A percentile compares a stretch with the other conserved stretches of the same genome.
phyloP scores from a whole-genome alignment of 2,797 vertebrate species.

The Danio choprae region DNA sequence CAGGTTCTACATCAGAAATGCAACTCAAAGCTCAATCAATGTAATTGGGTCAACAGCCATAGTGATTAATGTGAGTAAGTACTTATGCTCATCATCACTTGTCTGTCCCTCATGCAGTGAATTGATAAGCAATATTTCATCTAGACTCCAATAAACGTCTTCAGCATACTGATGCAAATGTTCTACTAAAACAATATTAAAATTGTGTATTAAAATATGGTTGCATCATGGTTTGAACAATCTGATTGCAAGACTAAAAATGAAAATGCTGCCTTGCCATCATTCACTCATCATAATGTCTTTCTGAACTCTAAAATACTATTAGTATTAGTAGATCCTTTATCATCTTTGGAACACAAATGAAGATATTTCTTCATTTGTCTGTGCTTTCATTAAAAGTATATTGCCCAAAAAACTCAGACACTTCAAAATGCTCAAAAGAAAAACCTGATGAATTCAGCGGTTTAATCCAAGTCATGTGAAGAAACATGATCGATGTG shows the following conservation, averaged over 20 bases:
- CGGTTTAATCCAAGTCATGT: no score
- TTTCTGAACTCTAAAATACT: no score
- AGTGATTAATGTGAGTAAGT: not conserved
- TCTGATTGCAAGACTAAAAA: not conserved
- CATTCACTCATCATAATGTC: no score
- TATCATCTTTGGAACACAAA: no score
- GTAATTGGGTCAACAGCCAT: not conserved
- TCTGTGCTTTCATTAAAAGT: no score
- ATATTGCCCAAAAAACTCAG: no score
- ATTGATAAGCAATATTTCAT: not conserved
- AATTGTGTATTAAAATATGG: not conserved
- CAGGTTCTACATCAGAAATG: slow-evolving; percentile 9
- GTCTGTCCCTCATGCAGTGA: not conserved
- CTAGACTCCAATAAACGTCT: not conserved
- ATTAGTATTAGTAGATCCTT: no score
- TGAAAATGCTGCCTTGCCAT: no score
- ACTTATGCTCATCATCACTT: not conserved
- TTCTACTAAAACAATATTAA: not conserved
- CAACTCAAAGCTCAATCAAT: not conserved
- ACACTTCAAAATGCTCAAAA: no score
- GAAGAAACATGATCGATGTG: no score
- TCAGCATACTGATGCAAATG: not conserved
- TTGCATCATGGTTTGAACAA: not conserved
- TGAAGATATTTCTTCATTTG: no score
- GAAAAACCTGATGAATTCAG: no score